Conservation (phyloP, 2,797 vertebrate species). For the Limnodromus scolopaceus region DNA sequence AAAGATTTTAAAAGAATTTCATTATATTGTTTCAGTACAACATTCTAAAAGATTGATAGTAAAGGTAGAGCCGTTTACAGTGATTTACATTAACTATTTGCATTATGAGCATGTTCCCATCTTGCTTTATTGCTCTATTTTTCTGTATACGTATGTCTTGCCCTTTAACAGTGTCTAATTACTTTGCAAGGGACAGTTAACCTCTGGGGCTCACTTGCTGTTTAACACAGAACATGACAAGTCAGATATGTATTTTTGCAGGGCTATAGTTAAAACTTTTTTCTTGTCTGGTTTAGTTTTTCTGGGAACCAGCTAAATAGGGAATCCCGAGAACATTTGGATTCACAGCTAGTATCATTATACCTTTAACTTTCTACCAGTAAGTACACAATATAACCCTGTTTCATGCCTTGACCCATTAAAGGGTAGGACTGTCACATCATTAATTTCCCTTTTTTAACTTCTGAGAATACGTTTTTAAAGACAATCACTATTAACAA, state of each 20-base stretch:
- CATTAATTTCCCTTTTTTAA: background rate
- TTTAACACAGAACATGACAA: background rate
- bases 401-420: conserved; percentile 38
- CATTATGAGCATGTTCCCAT: background rate
- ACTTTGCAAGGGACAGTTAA: background rate
- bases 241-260: background rate
- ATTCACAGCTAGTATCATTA: background rate
- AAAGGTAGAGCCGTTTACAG: background rate
- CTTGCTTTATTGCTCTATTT: background rate
- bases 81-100: background rate
- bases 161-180: background rate
- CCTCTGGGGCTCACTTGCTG: background rate
- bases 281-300: background rate
- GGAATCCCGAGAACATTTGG: background rate
- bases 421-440: conserved; percentile 33
- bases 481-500: conserved; percentile 10
- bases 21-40: background rate
- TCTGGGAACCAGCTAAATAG: background rate
- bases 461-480: conserved; percentile 37
- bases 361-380: background rate
- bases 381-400: background rate
- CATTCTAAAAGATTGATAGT: background rate
- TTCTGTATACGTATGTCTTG: background rate
- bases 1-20: background rate
- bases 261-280: background rate